A percentile compares a stretch with the other conserved stretches of the same genome.
phyloP scores from a whole-genome alignment of 2,797 vertebrate species.

The Myotis daubentonii region DNA sequence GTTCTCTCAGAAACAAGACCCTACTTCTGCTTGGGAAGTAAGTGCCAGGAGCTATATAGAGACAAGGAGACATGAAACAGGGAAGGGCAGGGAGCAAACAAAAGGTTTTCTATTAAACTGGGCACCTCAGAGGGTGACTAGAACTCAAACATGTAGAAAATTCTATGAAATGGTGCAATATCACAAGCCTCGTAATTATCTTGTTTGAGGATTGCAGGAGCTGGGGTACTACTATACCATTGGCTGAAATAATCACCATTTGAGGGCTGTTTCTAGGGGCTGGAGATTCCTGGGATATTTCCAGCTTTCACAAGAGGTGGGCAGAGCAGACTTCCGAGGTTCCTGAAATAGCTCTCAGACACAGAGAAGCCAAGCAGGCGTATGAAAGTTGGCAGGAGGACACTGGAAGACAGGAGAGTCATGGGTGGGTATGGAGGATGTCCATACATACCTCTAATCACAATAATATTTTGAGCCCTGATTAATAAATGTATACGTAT shows the following conservation, averaged over 20 bases:
- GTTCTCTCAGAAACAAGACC: neutral
- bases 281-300: neutral
- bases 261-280: neutral
- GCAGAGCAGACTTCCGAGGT: neutral
- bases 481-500: neutral
- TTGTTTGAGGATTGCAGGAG: neutral
- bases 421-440: neutral
- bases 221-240: neutral
- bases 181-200: neutral
- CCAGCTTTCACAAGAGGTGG: neutral
- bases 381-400: neutral
- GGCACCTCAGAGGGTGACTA: neutral
- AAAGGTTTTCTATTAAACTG: neutral
- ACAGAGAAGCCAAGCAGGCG: neutral
- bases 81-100: neutral
- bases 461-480: neutral
- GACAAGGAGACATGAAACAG: neutral
- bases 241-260: neutral
- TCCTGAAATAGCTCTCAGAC: neutral
- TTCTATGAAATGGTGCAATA: conserved; percentile 2
- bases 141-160: neutral
- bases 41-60: neutral
- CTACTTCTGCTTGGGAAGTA: neutral
- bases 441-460: neutral
- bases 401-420: neutral